Base-by-base conservation (phyloP, 1,140 invertebrate species). In the Helicorthomorpha holstii region DNA sequence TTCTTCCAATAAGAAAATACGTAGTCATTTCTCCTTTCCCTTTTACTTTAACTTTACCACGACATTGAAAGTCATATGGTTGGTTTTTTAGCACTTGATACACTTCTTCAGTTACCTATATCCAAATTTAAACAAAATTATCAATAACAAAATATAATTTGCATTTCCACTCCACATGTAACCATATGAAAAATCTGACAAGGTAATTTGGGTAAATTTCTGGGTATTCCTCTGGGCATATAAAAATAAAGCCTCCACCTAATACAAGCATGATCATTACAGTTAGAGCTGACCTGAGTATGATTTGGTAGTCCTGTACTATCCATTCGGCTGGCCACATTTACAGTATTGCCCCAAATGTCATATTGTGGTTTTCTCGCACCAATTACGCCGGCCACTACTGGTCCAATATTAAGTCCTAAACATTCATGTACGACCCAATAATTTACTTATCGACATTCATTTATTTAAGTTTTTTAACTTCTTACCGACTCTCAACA, bases 261-360 rank as follows among this genome's bases (percentile, higher is more conserved):
- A 12, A 12, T 12, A 19, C 38, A 41, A 12, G 38, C 19, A 12
- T 12, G 12, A 12, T 12, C 38, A 41, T 19, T 19, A 41, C 12
- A 41, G 12, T 46, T 12, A 27, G 27, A 47, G 22, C 14, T 29
- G 60, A 74, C 73, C 72, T 88, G 85, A 14, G 80, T 86, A 62
- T 86, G 82, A 63, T 86, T 85, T 0, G 83, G 82, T 42, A 86
- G 69, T 1, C 85, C 84, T 0, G 85, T 88, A 1, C 82, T 85
- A 62, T 89, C 85, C 85, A 89, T 88, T 3, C 85, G 72, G 62
- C 83, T 88, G 1, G 90, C 90, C 1, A 94, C 83, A 67, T 92
- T 93, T 1, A 95, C 90, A 12, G 89, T 91, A 66, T 94, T 94
- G 1, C 90, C 90, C 89, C 89, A 94, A 59, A 94, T 93, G 64